Percentiles rank a stretch among this genome's conserved stretches.
Conservation (phyloP, 2,888 invertebrate genomes). For the Heliconius charithonia region DNA sequence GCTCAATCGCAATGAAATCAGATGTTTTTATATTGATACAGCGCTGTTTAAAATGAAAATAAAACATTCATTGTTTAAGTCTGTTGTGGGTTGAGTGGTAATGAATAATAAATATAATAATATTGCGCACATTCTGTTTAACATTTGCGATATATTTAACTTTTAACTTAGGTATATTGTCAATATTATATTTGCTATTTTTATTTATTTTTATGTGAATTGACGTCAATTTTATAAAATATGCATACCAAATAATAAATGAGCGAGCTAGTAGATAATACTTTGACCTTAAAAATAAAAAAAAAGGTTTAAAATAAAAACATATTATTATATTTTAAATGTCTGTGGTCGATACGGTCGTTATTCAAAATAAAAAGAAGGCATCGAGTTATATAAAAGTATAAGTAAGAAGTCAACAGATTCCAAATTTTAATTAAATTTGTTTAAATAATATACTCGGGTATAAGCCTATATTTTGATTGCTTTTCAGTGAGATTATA, state of each 20-base stretch:
- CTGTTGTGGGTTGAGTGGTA: conserved; percentile 41
- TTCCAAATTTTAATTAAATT: background rate
- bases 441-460: background rate
- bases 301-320: conserved; percentile 21
- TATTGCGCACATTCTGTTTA: conserved; percentile 42
- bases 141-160: conserved; percentile 28
- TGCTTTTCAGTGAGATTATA: conserved; percentile 7
- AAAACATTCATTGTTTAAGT: conserved; percentile 51
- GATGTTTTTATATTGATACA: conserved; percentile 44
- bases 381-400: conserved; percentile 5
- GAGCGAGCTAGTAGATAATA: conserved; percentile 20
- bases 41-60: conserved; percentile 48
- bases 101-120: conserved; percentile 46
- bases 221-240: conserved; percentile 16
- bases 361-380: conserved; percentile 26
- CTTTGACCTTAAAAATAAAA: conserved; percentile 28
- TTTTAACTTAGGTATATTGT: conserved; percentile 12
- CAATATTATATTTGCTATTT: background rate
- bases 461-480: conserved; percentile 6
- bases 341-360: conserved; percentile 32
- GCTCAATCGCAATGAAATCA: conserved; percentile 44
- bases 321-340: conserved; percentile 32
- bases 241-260: conserved; percentile 16
- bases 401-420: background rate
- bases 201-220: conserved; percentile 9